Percentiles rank a stretch among this genome's conserved stretches.
Conservation (phyloP, 2,797 vertebrate species). For the Xerus rutilus region DNA sequence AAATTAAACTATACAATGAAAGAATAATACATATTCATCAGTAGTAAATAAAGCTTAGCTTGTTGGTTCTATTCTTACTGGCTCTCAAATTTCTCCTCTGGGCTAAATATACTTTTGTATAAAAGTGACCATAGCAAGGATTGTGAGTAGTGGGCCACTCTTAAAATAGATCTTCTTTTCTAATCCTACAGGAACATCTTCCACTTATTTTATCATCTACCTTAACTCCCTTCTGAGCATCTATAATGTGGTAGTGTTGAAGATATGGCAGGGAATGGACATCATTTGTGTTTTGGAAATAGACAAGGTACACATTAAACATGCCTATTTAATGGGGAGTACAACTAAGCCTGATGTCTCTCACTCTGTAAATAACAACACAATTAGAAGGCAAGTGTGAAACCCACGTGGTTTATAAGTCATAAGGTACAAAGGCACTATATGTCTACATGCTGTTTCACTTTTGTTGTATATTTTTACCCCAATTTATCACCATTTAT, state of each 20-base stretch:
- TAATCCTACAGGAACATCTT: background rate
- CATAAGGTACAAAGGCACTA: constrained; percentile 16
- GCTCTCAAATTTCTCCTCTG: background rate
- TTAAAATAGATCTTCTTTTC: constrained; percentile 18
- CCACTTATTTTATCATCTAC: background rate
- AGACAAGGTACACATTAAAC: background rate
- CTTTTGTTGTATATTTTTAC: background rate
- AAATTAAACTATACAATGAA: background rate
- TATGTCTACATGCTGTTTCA: background rate
- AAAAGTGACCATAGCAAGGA: background rate
- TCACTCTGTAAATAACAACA: background rate
- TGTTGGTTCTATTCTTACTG: background rate
- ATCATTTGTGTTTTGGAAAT: background rate
- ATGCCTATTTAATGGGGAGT: background rate
- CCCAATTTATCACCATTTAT: constrained; percentile 28
- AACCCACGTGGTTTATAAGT: background rate
- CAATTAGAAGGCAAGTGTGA: constrained; percentile 21
- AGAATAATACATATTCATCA: background rate
- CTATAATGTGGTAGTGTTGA: background rate
- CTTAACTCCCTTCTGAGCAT: background rate
- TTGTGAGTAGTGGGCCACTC: background rate
- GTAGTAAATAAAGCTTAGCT: constrained; percentile 17
- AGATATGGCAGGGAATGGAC: background rate
- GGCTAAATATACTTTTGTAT: constrained; percentile 9
- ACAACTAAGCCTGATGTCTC: background rate